Evolutionary conservation across 2,888 invertebrate genomes (phyloP).

Genomic region (Cryptops parisi): DNA sequence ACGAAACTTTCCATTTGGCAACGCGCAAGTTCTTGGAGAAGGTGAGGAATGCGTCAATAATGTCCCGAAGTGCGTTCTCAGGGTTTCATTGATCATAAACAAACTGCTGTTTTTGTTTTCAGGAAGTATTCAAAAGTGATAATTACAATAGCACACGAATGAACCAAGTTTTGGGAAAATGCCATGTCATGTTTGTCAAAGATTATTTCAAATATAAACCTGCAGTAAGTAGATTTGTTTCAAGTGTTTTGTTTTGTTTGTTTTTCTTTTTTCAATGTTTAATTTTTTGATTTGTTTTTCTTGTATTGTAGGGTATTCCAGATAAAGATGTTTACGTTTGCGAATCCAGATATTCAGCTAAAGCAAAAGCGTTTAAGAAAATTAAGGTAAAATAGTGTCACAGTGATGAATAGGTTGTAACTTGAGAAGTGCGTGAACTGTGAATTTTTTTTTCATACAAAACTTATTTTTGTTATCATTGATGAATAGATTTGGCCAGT

Average conservation of each 20-base stretch:
- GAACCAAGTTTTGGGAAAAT: conserved; percentile 70
- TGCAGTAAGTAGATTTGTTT: conserved; percentile 36
- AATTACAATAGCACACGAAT: conserved; percentile 68
- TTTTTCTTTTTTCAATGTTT: background rate
- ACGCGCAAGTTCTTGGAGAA: conserved; percentile 91
- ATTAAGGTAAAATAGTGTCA: conserved; percentile 39
- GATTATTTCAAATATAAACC: conserved; percentile 85
- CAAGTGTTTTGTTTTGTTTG: background rate
- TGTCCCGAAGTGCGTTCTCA: no score
- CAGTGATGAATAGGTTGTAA: background rate
- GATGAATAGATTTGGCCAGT: conserved; percentile 35
- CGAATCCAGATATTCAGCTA: conserved; percentile 83
- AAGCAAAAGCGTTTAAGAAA: conserved; percentile 78
- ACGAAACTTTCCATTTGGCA: conserved; percentile 90
- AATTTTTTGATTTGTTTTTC: background rate
- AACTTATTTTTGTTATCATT: background rate
- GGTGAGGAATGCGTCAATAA: no score
- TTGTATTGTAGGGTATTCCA: conserved; percentile 44
- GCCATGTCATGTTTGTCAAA: conserved; percentile 84
- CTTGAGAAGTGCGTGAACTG: background rate
- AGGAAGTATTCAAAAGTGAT: conserved; percentile 91
- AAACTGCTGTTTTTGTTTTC: conserved; percentile 18
- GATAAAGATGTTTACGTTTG: conserved; percentile 95
- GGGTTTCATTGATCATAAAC: background rate
- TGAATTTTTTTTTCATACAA: background rate